Evolutionary conservation across 1,140 invertebrate genomes (phyloP).

Genomic region (Saxidomus purpurata): DNA sequence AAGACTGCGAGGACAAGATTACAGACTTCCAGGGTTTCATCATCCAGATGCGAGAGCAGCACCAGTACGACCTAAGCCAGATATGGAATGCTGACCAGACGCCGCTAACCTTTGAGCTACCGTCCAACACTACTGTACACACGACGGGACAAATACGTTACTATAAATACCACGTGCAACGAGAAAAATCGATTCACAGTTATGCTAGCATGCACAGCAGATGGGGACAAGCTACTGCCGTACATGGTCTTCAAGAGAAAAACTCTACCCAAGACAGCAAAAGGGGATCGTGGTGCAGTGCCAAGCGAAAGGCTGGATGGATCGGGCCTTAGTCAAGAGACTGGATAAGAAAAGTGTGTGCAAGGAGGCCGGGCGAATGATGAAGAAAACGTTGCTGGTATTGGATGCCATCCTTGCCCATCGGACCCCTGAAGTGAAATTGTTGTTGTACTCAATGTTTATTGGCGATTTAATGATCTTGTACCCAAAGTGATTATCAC

Average conservation of each 20-base stretch:
- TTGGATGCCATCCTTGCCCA: too few relatives aligned
- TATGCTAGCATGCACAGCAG: constrained; percentile 73
- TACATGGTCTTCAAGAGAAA: constrained; percentile 82
- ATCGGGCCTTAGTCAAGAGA: not conserved
- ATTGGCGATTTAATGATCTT: too few relatives aligned
- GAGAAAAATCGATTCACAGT: constrained; percentile 81
- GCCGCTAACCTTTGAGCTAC: not conserved
- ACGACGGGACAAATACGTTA: constrained; percentile 57
- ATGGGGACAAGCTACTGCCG: constrained; percentile 20
- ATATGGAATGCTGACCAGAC: not conserved
- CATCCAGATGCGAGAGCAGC: not conserved
- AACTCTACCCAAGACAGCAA: constrained; percentile 34
- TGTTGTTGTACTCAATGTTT: too few relatives aligned
- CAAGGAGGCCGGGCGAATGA: too few relatives aligned
- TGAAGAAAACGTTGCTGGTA: too few relatives aligned
- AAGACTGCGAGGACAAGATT: not conserved
- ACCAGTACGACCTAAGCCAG: not conserved
- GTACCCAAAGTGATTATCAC: too few relatives aligned
- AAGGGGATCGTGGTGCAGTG: not conserved
- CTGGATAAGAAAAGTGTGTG: too few relatives aligned
- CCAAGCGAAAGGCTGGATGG: not conserved
- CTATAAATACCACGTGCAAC: constrained; percentile 75
- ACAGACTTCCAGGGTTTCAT: not conserved
- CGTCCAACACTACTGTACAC: not conserved
- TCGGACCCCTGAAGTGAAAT: too few relatives aligned